Percentiles rank a stretch among this genome's conserved stretches.
Conservation (phyloP, 2,888 invertebrate species). For the Dicyrtoma fusca region DNA sequence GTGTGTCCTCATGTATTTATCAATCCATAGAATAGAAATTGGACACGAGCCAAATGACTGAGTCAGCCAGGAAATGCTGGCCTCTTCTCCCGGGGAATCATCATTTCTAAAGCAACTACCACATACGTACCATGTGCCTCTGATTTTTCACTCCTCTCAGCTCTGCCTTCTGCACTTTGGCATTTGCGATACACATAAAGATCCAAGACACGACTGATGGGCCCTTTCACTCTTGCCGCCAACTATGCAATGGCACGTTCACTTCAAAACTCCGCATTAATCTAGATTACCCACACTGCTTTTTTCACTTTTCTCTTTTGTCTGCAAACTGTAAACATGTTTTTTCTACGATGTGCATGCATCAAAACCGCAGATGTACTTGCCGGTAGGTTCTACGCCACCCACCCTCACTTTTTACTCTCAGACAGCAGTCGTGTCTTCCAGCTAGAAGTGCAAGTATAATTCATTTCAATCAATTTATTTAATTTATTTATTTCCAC, state of each 20-base stretch:
- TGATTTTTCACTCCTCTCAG: not conserved
- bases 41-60: conserved; percentile 19
- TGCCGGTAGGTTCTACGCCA: too few relatives aligned
- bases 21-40: conserved; percentile 10
- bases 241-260: conserved; percentile 23
- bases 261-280: not conserved
- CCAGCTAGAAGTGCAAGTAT: too few relatives aligned
- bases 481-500: too few relatives aligned
- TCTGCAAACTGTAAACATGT: too few relatives aligned
- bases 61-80: conserved; percentile 10
- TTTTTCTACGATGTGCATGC: too few relatives aligned
- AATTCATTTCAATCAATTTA: too few relatives aligned
- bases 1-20: conserved; percentile 13
- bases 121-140: not conserved
- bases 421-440: too few relatives aligned
- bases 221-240: not conserved
- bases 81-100: too few relatives aligned
- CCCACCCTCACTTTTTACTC: too few relatives aligned
- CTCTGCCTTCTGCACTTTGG: too few relatives aligned
- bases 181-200: not conserved
- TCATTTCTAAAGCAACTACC: not conserved
- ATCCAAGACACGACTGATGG: not conserved
- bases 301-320: conserved; percentile 18
- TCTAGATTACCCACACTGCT: conserved; percentile 15
- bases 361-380: too few relatives aligned